Base-by-base conservation (phyloP, 2,888 invertebrate species). In the Euclidia mi region DNA sequence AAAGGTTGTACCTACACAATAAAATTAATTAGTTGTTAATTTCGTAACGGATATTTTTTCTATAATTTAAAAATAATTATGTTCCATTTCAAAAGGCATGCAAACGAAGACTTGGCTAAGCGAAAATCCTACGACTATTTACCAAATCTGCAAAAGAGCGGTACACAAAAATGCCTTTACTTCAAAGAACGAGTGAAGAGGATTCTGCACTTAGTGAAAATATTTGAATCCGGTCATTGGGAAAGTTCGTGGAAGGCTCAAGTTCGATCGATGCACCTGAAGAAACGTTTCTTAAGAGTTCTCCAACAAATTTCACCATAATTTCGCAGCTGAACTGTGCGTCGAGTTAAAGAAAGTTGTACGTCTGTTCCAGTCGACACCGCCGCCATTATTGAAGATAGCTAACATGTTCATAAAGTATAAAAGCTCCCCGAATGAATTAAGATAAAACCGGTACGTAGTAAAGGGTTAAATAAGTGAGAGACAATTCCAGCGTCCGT, bases 141-240 rank as follows among this genome's bases (percentile, higher is more conserved):
- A 76, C 76, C 70, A 87, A 86, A 81, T 79, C 70, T 63, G 66
- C 59, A 63, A 79, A 81, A 82, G 74, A 78, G 65, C 72, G 63
- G 65, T 49, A 55, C 71, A 72, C 73, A 78, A 80, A 84, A 73
- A 79, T 76, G 59, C 69, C 69, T 82, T 81, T 79, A 76, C 78
- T 76, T 85, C 85, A 85, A 86, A 89, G 81, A 84, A 78, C 72
- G 65, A 64, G 76, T 80, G 65, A 76, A 82, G 79, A 60, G 79
- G 78, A 82, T 84, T 68, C 80, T 82, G 78, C 81, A 82, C 84
- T 88, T 82, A 85, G 84, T 78, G 81, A 84, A 90, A 90, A 90
- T 89, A 88, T 90, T 90, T 84, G 87, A 86, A 89, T 88, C 79
- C 82, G 81, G 82, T 84, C 82, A 84, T 82, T 80, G 82, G 75